Percentiles rank a stretch among this genome's conserved stretches.
Evolutionary conservation across 2,888 invertebrate species (phyloP).

Genomic region (Coleophora deauratella): DNA sequence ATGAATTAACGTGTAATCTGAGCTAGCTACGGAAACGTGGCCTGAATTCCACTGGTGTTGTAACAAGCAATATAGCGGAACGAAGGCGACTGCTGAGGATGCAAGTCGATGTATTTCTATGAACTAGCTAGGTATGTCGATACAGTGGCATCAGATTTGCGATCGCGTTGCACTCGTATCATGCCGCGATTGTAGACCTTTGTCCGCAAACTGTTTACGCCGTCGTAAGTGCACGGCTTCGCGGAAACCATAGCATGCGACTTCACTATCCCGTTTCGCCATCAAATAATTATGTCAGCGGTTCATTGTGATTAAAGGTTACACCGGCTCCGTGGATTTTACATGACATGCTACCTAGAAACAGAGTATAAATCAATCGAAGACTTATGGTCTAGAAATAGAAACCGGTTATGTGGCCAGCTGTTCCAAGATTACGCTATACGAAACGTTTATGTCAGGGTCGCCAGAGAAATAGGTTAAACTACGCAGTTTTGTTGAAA

Average conservation of each 20-base stretch:
- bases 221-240: conserved; percentile 40
- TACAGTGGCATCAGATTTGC: conserved; percentile 38
- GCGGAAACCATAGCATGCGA: conserved; percentile 42
- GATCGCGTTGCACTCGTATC: conserved; percentile 39
- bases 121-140: conserved; percentile 41
- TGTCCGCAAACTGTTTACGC: conserved; percentile 41
- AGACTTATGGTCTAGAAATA: conserved; percentile 38
- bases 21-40: conserved; percentile 31
- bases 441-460: conserved; percentile 51
- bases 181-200: conserved; percentile 44
- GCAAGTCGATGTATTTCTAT: conserved; percentile 38
- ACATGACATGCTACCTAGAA: conserved; percentile 24
- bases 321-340: conserved; percentile 27
- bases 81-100: conserved; percentile 33
- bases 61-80: conserved; percentile 32
- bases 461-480: conserved; percentile 41
- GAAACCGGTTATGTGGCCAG: conserved; percentile 60
- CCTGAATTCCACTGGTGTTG: conserved; percentile 40
- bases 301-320: conserved; percentile 51
- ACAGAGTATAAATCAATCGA: conserved; percentile 45
- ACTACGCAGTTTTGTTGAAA: conserved; percentile 43
- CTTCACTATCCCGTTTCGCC: conserved; percentile 52
- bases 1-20: conserved; percentile 18
- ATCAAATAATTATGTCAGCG: conserved; percentile 64
- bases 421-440: conserved; percentile 32